Evolutionary conservation across 2,113 vertebrate genomes (phyloP), one percentile per base, ranked within the genome.

Genomic region (Siniperca chuatsi): DNA sequence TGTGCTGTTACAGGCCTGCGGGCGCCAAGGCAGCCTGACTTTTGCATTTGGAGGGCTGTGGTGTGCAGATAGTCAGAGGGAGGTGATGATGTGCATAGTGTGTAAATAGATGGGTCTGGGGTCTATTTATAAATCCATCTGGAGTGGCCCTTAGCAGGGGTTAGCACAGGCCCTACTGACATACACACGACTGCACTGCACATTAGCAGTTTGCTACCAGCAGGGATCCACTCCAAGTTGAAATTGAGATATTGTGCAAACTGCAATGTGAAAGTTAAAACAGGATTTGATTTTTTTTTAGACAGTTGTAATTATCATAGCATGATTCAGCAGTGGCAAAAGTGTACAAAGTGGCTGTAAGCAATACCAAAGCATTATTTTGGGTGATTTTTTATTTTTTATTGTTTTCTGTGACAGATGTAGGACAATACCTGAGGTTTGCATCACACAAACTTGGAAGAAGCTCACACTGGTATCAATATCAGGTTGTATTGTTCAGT

Each of bases 61-160:
- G 16, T 80, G 60, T 85, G 42, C 90, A 89, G 92, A 91, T 91
- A 85, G 90, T 84, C 89, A 77, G 44, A 50, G 84, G 33, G 79
- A 94, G 93, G 94, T 94, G 93, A 92, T 94, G 94, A 95, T 93
- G 82, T 93, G 89, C 78, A 55, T 48, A 67, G 68, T 89, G 87
- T 91, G 93, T 93, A 94, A 95, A 95, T 95, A 93, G 93, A 95
- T 92, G 90, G 88, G 77, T 69, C 64, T 67, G 87, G 84, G 80
- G 37, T 91, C 94, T 96, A 96, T 96, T 95, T 95, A 89, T 95
- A 95, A 94, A 86, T 58, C 74, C 86, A 87, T 94, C 93, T 94
- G 88, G 93, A 94, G 93, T 89, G 90, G 90, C 81, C 88, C 90
- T 95, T 80, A 82, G 87, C 86, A 78, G 84, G 89, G 92, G 87